Conservation (phyloP, 2,113 vertebrate species). For the Panthera uncia region DNA sequence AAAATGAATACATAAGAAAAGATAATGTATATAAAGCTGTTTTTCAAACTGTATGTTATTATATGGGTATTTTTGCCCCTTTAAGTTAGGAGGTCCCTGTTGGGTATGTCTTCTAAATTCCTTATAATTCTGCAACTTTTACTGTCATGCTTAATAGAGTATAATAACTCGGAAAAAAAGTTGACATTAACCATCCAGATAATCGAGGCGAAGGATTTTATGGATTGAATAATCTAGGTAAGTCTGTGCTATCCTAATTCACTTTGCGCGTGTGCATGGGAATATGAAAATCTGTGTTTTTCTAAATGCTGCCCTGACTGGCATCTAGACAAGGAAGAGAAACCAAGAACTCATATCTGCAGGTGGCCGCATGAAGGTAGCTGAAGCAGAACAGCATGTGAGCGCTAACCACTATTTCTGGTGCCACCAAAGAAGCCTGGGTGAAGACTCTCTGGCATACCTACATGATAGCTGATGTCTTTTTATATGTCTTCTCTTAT, state of each 20-base stretch:
- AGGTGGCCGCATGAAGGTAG: slow-evolving; percentile 58
- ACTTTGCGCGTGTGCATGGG: neutral
- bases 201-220: neutral
- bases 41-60: neutral
- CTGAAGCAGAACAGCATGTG: slow-evolving; percentile 74
- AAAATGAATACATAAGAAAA: neutral
- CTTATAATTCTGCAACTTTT: neutral
- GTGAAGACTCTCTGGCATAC: neutral
- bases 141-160: neutral
- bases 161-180: neutral
- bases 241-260: neutral
- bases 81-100: neutral
- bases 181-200: neutral
- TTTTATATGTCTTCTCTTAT: slow-evolving; percentile 37
- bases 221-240: neutral
- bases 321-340: slow-evolving; percentile 78
- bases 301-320: slow-evolving; percentile 41
- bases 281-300: slow-evolving; percentile 72
- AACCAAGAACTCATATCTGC: slow-evolving; percentile 72
- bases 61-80: neutral
- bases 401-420: slow-evolving; percentile 68
- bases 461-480: neutral
- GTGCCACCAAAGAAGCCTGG: neutral
- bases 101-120: neutral
- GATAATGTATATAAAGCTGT: neutral